Base-by-base conservation (phyloP, 2,113 vertebrate species). In the Opisthocomus hoazin region DNA sequence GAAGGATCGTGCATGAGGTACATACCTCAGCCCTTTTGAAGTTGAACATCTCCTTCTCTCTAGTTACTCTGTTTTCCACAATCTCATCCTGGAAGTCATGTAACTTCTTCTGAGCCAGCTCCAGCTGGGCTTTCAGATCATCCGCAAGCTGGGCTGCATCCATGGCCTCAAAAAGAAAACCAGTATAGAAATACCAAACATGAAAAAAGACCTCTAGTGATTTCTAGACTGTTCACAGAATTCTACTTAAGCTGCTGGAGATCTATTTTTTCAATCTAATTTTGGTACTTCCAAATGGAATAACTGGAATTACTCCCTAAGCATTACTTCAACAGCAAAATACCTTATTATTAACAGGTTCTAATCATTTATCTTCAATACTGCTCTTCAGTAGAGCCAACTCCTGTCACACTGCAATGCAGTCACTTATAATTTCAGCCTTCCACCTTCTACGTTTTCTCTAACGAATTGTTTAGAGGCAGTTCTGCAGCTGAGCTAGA, bases 31-130 rank as follows among this genome's bases (percentile, higher is more conserved):
- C 99, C 76, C 99, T 98, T 93, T 99, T 98, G 50, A 99, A 98
- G 76, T 99, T 99, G 93, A 99, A 99, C 75, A 99, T 98, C 91
- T 99, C 99, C 88, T 99, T 99, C 94, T 99, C 99, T 89, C 99
- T 98, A 61, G 99, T 99, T 84, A 99, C 98, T 97, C 99, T 99
- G 97, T 99, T 99, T 96, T 99, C 99, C 15, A 99, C 97, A 0
- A 99, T 99, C 89, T 99, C 99, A 85, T 99, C 99, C 84, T 99
- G 98, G 93, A 99, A 99, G 73, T 99, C 97, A 57, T 97, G 98
- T 32, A 99, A 98, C 84, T 99, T 99, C 97, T 99, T 99, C 97
- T 99, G 99, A 45, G 99, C 98, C 75, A 98, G 84, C 23, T 99
- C 99, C 80, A 99, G 95, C 66, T 99, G 99, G 34, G 97, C 84